A percentile compares a stretch with the other conserved stretches of the same genome.
These are phyloP conservation scores for Pterocles orientalis DNA, from an alignment of 2,113 vertebrate species.

Conservation along the genomic window DNA sequence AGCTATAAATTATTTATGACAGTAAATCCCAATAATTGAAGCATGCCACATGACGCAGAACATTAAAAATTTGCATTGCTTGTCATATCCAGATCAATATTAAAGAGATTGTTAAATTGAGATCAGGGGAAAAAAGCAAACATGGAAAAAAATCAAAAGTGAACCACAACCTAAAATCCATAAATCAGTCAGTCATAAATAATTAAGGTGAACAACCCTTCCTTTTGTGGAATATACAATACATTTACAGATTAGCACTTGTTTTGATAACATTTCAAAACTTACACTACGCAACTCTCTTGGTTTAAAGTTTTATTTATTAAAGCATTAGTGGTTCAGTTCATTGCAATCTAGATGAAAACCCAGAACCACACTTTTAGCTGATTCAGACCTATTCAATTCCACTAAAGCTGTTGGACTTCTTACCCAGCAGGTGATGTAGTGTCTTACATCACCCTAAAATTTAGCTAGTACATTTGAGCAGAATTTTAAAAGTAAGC, in stretches of 20 bases:
- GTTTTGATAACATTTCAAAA: not conserved
- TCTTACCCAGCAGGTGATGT: not conserved
- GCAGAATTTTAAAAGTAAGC: not conserved
- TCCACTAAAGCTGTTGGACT: not conserved
- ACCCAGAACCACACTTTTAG: not conserved
- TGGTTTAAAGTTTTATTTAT: not conserved
- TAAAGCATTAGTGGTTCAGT: not conserved
- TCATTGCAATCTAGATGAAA: not conserved
- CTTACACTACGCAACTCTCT: not conserved
- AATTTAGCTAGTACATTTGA: not conserved
- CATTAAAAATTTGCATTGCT: slow-evolving; percentile 32
- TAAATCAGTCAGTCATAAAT: slow-evolving; percentile 29
- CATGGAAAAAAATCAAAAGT: not conserved
- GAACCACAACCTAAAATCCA: slow-evolving; percentile 22
- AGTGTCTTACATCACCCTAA: not conserved
- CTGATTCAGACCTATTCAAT: not conserved
- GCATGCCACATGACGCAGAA: not conserved
- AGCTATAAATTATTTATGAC: slow-evolving; percentile 50
- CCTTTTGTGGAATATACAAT: not conserved
- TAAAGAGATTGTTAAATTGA: slow-evolving; percentile 18
- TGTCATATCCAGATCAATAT: slow-evolving; percentile 34
- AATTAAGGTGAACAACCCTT: slow-evolving; percentile 2
- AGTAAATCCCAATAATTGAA: slow-evolving; percentile 30
- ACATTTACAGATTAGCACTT: not conserved
- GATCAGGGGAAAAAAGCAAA: not conserved